Base-by-base conservation (phyloP, 30 jellyfish, hydroid and myxozoan genomes). In the Catostylus mosaicus region DNA sequence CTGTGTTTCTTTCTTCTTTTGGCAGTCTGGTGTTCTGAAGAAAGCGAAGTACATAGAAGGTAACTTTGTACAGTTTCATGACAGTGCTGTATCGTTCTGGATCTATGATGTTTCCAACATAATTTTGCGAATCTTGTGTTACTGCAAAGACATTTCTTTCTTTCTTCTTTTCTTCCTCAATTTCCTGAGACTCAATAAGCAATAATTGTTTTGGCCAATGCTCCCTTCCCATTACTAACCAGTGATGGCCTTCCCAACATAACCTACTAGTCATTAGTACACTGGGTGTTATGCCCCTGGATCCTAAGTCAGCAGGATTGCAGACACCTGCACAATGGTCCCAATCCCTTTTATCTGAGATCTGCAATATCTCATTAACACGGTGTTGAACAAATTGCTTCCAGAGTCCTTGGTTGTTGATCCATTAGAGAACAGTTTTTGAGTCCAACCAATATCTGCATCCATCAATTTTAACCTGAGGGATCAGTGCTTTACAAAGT, bases 301-400 rank as follows among this genome's bases (percentile, higher is more conserved):
- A 82, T 27, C 78, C 92, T 48, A 82, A 5, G 62, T 81, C 91
- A 14, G 89, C 91, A 38, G 91, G 88, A 43, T 81, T 81, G 30
- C 54, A 19, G 10, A 43, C 36, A 0, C 91, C 91, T 19, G 89
- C 63, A 83, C 50, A n/a, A 46, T 83, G 93, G 14, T 48, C 65
- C 89, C 90, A 75, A 26, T 38, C n/a, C 18, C 31, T 65, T 32
- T 85, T 73, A 4, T n/a, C 23, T 1, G 83, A 5, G 7, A 68
- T 1, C 11, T 56, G 59, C 71, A 70, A 54, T 23, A 83, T 83
- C 35, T 83, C 80, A 71, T 83, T 82, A 0, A 82, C 86, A 22
- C 92, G 47, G 62, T 56, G 88, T 60, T 82, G 87, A 45, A 69
- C 67, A 78, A 78, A 62, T 33, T 78, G 89, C 47, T 78, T 78